Base-by-base conservation (phyloP, 2,797 vertebrate genomes). In the Pipistrellus pipistrellus region DNA sequence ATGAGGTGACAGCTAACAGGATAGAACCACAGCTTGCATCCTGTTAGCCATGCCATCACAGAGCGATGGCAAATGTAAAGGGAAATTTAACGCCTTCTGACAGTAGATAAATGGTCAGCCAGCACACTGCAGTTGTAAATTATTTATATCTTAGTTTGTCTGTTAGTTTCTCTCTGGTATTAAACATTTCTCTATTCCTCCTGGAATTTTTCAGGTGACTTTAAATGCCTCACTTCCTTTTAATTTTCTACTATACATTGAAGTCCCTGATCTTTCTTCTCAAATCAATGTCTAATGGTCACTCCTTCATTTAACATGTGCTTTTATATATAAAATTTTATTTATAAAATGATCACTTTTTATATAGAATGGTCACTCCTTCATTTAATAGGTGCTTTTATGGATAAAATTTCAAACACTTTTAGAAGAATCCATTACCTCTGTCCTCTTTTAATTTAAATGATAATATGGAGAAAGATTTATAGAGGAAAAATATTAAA, bases 251-350 rank as follows among this genome's bases (percentile, higher is more conserved):
- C 27, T 76, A 71, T 57, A 62, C 35, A 44, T 27, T 55, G 48
- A 92, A 64, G 68, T 92, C 6, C 21, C 8, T 77, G 30, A 17
- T 46, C 17, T 84, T 96, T 72, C 18, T 80, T 30, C 68, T 82
- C 27, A 73, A 66, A 69, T 85, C 88, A 55, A 0, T 84, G 4
- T 73, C 18, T n/a, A 64, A 69, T 57, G 17, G 32, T 21, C 18
- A 89, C 44, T 12, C 27, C 25, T 69, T 17, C 8, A 32, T 84
- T 77, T 82, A n/a, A 25, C 64, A 69, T 4, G 17, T 51, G 48
- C 14, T 51, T 51, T 48, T 23, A 57, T 13, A 18, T 71, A 68
- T 48, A 48, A 41, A 41, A 41, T 41, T 41, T 41, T 41, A 41
- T 41, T 41, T 41, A 41, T 41, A 7, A 41, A 41, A 41, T 41